Evolutionary conservation across 1,140 invertebrate genomes (phyloP).

Genomic region (Bombus superbus): DNA sequence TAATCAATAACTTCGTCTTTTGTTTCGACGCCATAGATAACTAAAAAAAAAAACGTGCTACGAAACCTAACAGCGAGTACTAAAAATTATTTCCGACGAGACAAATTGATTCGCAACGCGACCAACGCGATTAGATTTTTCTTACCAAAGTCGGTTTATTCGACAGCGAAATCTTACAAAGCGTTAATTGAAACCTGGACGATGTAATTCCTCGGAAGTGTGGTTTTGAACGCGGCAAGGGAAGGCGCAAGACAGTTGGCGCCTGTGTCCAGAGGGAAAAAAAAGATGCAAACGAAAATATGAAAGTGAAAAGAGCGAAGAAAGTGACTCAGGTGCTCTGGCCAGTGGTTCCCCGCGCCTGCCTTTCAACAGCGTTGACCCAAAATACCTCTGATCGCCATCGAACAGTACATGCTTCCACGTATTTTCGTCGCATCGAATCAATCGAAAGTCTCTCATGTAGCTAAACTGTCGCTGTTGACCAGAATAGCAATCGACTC

Average conservation of each 20-base stretch:
- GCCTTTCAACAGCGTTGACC: conserved; percentile 64
- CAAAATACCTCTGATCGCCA: conserved; percentile 51
- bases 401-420: conserved; percentile 33
- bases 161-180: no score
- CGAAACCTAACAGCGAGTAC: no score
- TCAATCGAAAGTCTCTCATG: neutral
- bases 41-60: no score
- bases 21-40: no score
- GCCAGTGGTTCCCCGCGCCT: conserved; percentile 65
- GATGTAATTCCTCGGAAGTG: neutral
- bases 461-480: neutral
- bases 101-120: no score
- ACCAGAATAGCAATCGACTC: neutral
- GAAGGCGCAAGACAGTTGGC: conserved; percentile 41
- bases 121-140: no score
- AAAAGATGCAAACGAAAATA: conserved; percentile 70
- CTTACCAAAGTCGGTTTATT: no score
- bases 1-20: no score
- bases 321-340: conserved; percentile 73
- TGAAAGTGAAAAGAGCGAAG: conserved; percentile 75
- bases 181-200: conserved; percentile 1
- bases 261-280: conserved; percentile 33
- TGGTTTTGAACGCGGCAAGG: conserved; percentile 1
- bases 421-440: conserved; percentile 39
- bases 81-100: no score